Conservation (phyloP, 1,140 invertebrate genomes). For the Heliconius melpomene region DNA sequence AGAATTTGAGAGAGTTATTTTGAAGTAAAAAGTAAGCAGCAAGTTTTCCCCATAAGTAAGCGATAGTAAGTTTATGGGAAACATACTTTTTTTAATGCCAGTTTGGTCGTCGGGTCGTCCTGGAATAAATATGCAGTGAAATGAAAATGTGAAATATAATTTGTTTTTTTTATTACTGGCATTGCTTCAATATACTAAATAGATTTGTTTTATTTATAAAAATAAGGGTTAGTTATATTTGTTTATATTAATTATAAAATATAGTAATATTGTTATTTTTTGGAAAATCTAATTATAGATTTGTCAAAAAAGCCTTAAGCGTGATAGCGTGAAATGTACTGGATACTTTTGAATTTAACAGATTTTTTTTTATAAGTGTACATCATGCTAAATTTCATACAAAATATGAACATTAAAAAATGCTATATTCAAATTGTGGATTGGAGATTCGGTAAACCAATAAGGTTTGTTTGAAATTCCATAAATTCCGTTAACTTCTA, state of each 20-base stretch:
- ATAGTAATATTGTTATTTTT: no score
- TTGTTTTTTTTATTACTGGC: background rate
- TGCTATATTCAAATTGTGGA: background rate
- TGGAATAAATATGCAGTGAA: conserved; percentile 49
- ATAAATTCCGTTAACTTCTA: background rate
- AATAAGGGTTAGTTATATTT: background rate
- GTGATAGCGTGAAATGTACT: background rate
- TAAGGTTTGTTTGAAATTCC: background rate
- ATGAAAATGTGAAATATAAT: background rate
- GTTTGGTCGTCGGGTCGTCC: conserved; percentile 55
- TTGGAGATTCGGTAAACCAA: background rate
- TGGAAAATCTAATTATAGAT: no score
- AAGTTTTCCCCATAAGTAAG: conserved; percentile 15
- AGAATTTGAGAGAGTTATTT: background rate
- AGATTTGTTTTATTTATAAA: background rate
- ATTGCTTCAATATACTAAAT: background rate
- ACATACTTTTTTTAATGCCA: conserved; percentile 68
- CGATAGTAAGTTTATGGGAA: conserved; percentile 25
- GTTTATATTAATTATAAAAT: no score
- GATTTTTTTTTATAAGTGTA: background rate
- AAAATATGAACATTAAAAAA: no score
- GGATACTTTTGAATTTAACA: background rate
- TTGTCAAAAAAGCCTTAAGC: no score
- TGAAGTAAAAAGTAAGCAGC: background rate
- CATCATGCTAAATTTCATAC: background rate